A percentile compares a stretch with the other conserved stretches of the same genome.
phyloP scores from a whole-genome alignment of 1,140 invertebrate species.

The Papilio dardanus region DNA sequence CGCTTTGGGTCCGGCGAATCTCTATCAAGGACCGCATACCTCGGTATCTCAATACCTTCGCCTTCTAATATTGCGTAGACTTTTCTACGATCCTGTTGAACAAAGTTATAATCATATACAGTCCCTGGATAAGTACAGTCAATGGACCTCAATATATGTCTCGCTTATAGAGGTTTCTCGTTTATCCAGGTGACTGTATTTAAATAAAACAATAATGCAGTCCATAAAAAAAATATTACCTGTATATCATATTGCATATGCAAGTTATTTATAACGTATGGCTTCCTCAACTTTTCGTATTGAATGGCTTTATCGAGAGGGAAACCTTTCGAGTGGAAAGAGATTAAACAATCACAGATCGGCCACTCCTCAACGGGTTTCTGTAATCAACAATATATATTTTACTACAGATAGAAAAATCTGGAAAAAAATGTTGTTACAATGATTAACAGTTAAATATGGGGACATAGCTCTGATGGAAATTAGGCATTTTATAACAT shows the following conservation, averaged over 20 bases:
- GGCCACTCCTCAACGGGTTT: constrained; percentile 99
- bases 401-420: constrained; percentile 4
- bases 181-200: no score
- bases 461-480: constrained; percentile 20
- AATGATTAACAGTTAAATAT: constrained; percentile 27
- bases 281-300: constrained; percentile 96
- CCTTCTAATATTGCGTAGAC: constrained; percentile 97
- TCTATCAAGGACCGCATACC: constrained; percentile 98
- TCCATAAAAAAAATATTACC: constrained; percentile 72
- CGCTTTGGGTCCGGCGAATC: constrained; percentile 95
- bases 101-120: no score
- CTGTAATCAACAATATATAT: constrained; percentile 76
- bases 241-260: constrained; percentile 99
- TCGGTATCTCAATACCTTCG: constrained; percentile 98
- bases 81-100: constrained; percentile 90
- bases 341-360: constrained; percentile 97
- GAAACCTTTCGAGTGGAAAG: constrained; percentile 99
- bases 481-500: constrained; percentile 35
- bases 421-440: constrained; percentile 10
- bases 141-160: no score
- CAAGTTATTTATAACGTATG: constrained; percentile 99
- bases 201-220: constrained; percentile 26
- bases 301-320: constrained; percentile 99
- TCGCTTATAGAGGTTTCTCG: no score
- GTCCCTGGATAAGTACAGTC: no score